Conservation (phyloP, 2,888 invertebrate species). For the Tridacna gigas region DNA sequence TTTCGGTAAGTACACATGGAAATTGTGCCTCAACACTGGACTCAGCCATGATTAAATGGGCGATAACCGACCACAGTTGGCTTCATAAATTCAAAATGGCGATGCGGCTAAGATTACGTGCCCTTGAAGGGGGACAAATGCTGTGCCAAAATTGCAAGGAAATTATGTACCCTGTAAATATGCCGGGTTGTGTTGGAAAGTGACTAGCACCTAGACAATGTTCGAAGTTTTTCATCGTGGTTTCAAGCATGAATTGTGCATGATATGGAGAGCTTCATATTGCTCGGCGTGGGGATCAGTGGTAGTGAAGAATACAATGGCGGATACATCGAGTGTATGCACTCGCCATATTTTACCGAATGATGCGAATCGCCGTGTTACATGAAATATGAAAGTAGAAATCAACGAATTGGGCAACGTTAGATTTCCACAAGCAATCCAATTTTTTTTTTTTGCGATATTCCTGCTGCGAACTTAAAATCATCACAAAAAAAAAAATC, state of each 20-base stretch:
- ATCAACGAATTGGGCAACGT: too few species aligned
- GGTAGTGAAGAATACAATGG: slow-evolving; percentile 13
- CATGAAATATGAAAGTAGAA: slow-evolving; percentile 6
- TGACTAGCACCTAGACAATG: slow-evolving; percentile 37
- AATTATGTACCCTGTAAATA: slow-evolving; percentile 66
- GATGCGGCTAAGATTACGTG: slow-evolving; percentile 61
- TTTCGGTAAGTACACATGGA: slow-evolving; percentile 33
- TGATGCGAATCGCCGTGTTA: neutral
- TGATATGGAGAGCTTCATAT: neutral
- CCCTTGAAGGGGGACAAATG: slow-evolving; percentile 71
- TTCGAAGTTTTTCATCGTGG: slow-evolving; percentile 10
- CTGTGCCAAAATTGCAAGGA: slow-evolving; percentile 65
- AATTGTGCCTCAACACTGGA: neutral
- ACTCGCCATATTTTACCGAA: too few species aligned
- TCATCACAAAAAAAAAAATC: too few species aligned
- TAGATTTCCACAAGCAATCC: too few species aligned
- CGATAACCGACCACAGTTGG: slow-evolving; percentile 57
- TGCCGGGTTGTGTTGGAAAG: slow-evolving; percentile 36
- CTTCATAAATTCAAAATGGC: slow-evolving; percentile 54
- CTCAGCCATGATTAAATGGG: slow-evolving; percentile 57
- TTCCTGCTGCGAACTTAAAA: too few species aligned
- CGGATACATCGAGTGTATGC: slow-evolving; percentile 1
- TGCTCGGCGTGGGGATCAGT: neutral
- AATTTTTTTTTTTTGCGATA: too few species aligned
- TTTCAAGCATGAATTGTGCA: slow-evolving; percentile 36